phyloP scores from a whole-genome alignment of 2,797 vertebrate genomes.

The Acomys russatus region DNA sequence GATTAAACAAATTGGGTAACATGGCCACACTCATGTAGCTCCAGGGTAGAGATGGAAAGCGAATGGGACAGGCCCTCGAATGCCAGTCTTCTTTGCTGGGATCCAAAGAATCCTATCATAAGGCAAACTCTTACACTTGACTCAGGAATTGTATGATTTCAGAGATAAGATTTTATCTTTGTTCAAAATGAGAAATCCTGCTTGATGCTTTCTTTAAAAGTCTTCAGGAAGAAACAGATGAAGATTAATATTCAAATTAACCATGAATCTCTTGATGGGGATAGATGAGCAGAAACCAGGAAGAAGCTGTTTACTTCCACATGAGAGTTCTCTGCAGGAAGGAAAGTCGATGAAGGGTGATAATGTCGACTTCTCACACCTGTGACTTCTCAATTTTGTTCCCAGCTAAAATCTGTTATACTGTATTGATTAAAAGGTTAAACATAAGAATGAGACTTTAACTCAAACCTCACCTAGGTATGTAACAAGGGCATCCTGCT shows the following conservation, averaged over 20 bases:
- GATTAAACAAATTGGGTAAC: not conserved
- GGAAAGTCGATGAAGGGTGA: not conserved
- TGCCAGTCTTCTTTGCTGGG: not conserved
- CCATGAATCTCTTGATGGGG: not conserved
- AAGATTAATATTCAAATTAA: conserved; percentile 42
- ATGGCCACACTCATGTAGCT: not conserved
- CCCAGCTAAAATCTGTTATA: conserved; percentile 16
- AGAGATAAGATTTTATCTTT: conserved; percentile 11
- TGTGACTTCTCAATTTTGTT: not conserved
- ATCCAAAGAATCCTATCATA: conserved; percentile 5
- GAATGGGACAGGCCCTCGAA: not conserved
- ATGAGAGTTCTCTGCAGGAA: not conserved
- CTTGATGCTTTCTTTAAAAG: not conserved
- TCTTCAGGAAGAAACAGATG: conserved; percentile 39
- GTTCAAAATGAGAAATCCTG: not conserved
- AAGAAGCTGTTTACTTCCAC: not conserved
- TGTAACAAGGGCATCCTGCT: not conserved
- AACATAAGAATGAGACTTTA: conserved; percentile 8
- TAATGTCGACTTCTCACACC: not conserved
- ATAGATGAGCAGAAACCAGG: not conserved
- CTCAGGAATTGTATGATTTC: not conserved
- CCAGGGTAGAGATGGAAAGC: not conserved
- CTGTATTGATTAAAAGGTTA: conserved; percentile 7
- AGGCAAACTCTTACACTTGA: not conserved
- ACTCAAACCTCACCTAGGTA: not conserved